Conservation (phyloP, 2,113 vertebrate species). For the Mastomys natalensis region DNA sequence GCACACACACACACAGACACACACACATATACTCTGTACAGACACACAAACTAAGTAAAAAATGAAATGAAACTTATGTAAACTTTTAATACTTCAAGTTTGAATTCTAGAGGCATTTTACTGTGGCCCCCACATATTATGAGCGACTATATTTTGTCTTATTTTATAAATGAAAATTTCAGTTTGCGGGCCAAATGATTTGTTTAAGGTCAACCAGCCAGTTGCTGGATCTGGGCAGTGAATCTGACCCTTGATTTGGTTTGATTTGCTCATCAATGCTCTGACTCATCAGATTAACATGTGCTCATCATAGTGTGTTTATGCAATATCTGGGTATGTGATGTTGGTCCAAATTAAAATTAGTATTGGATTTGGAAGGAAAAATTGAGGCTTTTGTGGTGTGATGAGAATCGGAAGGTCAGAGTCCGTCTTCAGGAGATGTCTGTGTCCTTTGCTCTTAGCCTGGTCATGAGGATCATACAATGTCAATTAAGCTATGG, state of each 20-base stretch:
- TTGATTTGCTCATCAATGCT: background rate
- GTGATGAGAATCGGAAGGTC: background rate
- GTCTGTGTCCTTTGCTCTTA: background rate
- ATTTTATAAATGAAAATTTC: slow-evolving; percentile 36
- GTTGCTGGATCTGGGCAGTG: background rate
- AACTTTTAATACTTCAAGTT: slow-evolving; percentile 48
- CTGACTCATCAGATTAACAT: background rate
- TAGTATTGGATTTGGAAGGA: background rate
- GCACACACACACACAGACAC: background rate
- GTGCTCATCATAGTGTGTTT: background rate
- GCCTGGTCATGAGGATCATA: background rate
- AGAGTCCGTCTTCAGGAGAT: background rate
- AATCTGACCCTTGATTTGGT: background rate
- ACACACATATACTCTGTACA: background rate
- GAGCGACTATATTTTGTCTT: background rate
- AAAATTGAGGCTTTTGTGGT: background rate
- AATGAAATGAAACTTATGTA: background rate
- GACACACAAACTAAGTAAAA: background rate
- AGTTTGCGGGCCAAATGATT: background rate
- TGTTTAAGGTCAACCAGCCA: slow-evolving; percentile 27
- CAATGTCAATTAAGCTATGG: background rate
- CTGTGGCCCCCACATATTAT: background rate
- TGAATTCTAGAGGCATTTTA: background rate
- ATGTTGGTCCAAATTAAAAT: slow-evolving; percentile 21
- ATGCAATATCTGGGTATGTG: background rate